Base-by-base conservation (phyloP, 2,113 vertebrate genomes). In the Pluvialis apricaria region DNA sequence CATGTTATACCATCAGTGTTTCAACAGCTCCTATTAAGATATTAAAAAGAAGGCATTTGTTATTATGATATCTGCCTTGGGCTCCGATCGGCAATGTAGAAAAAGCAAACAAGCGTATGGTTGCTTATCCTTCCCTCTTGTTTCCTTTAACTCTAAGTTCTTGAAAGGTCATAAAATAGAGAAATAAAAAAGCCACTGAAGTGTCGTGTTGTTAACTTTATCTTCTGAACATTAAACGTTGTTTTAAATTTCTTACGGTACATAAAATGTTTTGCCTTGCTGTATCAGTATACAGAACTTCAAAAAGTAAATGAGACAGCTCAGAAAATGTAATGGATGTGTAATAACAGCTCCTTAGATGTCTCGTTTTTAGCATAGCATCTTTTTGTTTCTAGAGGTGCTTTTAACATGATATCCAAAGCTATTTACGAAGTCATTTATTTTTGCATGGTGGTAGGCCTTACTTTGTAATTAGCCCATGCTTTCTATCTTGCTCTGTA, bases 381-480 rank as follows among this genome's bases (percentile, higher is more conserved):
- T 97, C 96, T 94, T 98, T 96, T 69, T 94, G 95, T 95, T 98
- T 98, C 97, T 98, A 97, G 98, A 98, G 98, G 95, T 94, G 96
- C 98, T 99, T 99, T 99, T 99, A 99, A 99, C 98, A 98, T 99
- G 98, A 99, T 99, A 98, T 98, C 98, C 98, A 96, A 94, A 98
- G 98, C 97, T 98, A 98, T 98, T 97, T 98, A 97, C 98, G 97
- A 96, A 98, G 97, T 97, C 97, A 98, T 98, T 97, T 98, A 98
- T 98, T 98, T 97, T 98, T 98, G 93, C 97, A 97, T 86, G 92
- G 97, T 97, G 94, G 96, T 98, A 97, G 96, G 98, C 97, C 98
- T 98, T 97, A 97, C 97, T 97, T 97, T 97, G 98, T 98, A 99
- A 99, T 99, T 98, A 98, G 97, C 90, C 96, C 94, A 34, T 40